A percentile compares a stretch with the other conserved stretches of the same genome.
Conservation (phyloP, 2,888 invertebrate species). For the Entomobrya multifasciata region DNA sequence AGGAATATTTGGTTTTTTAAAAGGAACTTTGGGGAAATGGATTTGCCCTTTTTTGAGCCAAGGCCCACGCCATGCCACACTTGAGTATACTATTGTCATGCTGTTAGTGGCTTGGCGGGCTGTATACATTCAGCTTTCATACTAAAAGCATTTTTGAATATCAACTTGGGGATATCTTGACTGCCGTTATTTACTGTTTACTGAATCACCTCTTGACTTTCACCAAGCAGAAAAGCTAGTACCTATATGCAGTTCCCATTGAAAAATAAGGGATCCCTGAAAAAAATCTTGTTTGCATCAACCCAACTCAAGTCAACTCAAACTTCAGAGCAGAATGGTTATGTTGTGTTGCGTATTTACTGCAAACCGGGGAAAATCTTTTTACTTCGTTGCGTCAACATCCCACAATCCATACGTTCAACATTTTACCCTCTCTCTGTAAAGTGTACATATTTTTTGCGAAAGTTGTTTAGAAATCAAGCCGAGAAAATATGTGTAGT, state of each 20-base stretch:
- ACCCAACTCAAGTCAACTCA: background rate
- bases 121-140: background rate
- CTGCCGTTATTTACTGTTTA: constrained; percentile 60
- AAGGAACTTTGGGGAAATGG: background rate
- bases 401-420: background rate
- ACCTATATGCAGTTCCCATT: constrained; percentile 4
- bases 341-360: background rate
- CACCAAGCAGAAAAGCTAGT: background rate
- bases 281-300: background rate
- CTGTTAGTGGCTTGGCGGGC: too few species aligned
- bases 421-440: background rate
- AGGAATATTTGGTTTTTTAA: background rate
- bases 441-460: background rate
- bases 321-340: background rate
- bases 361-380: background rate
- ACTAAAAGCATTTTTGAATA: constrained; percentile 56
- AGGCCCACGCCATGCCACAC: background rate
- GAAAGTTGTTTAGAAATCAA: constrained; percentile 48
- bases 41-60: background rate
- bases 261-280: background rate
- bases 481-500: constrained; percentile 34
- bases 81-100: background rate
- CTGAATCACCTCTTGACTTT: constrained; percentile 44
- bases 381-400: background rate
- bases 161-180: constrained; percentile 57